Percentiles rank a stretch among this genome's conserved stretches.
Evolutionary conservation across 2,888 invertebrate genomes (phyloP).

Genomic region (Hetaerina titia): DNA sequence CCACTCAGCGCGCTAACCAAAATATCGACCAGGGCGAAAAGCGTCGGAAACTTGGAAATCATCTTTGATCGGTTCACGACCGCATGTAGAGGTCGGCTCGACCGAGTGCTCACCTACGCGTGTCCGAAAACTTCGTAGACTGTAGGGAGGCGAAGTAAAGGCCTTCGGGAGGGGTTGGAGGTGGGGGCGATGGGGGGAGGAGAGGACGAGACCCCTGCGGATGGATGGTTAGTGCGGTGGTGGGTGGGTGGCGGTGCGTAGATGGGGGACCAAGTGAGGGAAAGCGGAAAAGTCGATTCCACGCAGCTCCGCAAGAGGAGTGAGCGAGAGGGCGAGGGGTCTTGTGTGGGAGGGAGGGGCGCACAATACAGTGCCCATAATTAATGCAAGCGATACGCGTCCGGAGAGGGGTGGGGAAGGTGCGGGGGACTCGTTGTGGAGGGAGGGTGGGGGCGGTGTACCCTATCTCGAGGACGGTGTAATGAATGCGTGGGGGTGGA

Average conservation of each 20-base stretch:
- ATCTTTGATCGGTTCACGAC: neutral
- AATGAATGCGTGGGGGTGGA: neutral
- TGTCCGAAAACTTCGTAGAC: no score
- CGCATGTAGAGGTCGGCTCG: neutral
- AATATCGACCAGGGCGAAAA: neutral
- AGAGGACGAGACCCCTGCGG: no score
- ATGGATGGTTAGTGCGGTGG: neutral
- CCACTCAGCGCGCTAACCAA: no score
- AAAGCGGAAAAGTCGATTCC: neutral
- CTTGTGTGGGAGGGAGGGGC: neutral
- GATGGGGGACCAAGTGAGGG: neutral
- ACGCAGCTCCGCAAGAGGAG: neutral
- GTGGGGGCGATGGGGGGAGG: no score
- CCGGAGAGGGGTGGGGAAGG: neutral
- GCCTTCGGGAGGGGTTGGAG: no score
- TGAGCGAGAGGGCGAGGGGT: neutral
- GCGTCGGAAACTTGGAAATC: neutral
- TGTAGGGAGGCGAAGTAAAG: no score
- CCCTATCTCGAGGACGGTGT: neutral
- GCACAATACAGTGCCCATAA: slow-evolving; percentile 25
- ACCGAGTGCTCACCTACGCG: neutral
- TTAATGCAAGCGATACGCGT: slow-evolving; percentile 27
- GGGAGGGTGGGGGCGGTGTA: neutral
- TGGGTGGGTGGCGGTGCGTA: neutral
- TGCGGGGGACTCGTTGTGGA: neutral